phyloP scores from a whole-genome alignment of 2,888 invertebrate genomes.

The Cremastobaeus sp. region DNA sequence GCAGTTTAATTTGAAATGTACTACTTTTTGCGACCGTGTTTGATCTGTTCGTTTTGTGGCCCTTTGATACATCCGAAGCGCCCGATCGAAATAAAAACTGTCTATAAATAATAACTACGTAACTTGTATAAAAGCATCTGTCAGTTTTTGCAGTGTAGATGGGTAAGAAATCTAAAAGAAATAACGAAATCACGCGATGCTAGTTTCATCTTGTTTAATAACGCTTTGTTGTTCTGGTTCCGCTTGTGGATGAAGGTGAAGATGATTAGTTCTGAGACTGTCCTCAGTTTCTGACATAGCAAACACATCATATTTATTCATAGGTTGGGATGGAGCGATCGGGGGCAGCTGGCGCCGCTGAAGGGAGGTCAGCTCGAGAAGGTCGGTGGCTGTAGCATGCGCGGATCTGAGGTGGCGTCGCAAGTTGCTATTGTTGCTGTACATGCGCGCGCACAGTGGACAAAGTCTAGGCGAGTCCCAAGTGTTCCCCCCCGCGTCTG shows the following conservation, averaged over 20 bases:
- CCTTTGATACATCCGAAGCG: no score
- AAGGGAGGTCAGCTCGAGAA: constrained; percentile 68
- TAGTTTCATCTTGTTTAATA: neutral
- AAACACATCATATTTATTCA: constrained; percentile 15
- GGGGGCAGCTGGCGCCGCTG: constrained; percentile 61
- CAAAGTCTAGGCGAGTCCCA: constrained; percentile 73
- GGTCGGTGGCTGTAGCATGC: constrained; percentile 67
- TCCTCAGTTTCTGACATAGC: constrained; percentile 11
- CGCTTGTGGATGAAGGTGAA: neutral
- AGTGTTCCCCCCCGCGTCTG: constrained; percentile 63
- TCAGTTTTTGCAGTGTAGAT: no score
- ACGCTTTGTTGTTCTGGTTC: neutral
- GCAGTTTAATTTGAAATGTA: no score
- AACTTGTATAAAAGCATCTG: no score
- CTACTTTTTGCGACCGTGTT: no score
- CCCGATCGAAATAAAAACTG: no score
- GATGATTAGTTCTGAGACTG: neutral
- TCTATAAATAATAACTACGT: no score
- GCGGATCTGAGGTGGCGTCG: constrained; percentile 70
- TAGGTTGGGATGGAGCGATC: constrained; percentile 23
- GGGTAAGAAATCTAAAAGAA: no score
- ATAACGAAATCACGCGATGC: neutral
- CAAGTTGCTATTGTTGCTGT: constrained; percentile 75
- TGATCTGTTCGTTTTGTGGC: no score
- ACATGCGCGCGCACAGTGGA: constrained; percentile 71